A percentile compares a stretch with the other conserved stretches of the same genome.
phyloP scores from a whole-genome alignment of 2,113 vertebrate species.

The Bubo bubo region DNA sequence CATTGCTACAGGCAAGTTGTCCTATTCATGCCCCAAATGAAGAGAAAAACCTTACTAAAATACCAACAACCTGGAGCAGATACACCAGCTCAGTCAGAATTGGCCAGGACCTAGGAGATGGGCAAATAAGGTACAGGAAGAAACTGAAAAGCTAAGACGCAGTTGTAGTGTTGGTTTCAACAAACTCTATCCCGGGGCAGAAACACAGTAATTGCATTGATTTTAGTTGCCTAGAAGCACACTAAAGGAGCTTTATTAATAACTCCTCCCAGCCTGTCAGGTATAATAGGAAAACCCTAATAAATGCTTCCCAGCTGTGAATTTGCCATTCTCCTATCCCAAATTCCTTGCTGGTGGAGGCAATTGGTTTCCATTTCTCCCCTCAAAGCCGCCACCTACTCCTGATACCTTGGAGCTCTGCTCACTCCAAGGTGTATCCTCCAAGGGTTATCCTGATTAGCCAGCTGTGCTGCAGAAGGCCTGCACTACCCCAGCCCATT shows the following conservation, averaged over 20 bases:
- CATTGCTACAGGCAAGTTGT: neutral
- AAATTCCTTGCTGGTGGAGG: neutral
- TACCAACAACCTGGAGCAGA: neutral
- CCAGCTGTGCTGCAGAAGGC: neutral
- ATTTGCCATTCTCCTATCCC: neutral
- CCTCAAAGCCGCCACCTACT: neutral
- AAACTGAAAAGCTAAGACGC: neutral
- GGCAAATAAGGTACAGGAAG: neutral
- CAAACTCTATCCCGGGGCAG: neutral
- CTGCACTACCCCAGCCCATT: neutral
- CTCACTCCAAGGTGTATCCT: no score
- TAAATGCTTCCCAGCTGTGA: neutral
- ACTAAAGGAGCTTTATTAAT: neutral
- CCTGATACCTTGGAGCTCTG: neutral
- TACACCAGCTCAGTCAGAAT: neutral
- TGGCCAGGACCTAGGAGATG: neutral
- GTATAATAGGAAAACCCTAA: neutral
- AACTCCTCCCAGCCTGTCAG: neutral
- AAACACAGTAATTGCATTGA: neutral
- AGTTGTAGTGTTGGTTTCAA: neutral
- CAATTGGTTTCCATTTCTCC: neutral
- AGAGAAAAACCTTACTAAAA: neutral
- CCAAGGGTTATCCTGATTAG: neutral
- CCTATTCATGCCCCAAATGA: neutral
- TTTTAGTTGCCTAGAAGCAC: neutral